Conservation (phyloP, 2,797 vertebrate genomes). For the Epinephelus awoara region DNA sequence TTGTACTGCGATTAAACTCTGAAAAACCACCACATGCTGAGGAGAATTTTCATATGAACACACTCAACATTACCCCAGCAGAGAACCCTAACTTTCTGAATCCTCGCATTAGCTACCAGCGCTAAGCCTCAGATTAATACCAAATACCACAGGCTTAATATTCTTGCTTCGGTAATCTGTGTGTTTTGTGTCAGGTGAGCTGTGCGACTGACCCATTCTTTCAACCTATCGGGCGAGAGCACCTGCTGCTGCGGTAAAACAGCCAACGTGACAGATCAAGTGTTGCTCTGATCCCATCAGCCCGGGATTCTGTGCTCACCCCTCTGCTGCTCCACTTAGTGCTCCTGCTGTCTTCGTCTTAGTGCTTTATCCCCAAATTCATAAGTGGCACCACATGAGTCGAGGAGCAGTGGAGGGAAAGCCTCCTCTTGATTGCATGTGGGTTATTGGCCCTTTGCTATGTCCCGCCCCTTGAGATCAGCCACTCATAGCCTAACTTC, state of each 20-base stretch:
- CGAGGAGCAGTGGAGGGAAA: not conserved
- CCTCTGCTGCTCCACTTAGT: not conserved
- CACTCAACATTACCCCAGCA: constrained; percentile 12
- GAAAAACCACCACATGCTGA: constrained; percentile 16
- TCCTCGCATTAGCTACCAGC: constrained; percentile 19
- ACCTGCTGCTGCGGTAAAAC: constrained; percentile 67
- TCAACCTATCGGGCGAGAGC: constrained; percentile 54
- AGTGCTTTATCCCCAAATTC: constrained; percentile 26
- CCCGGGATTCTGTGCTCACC: constrained; percentile 23
- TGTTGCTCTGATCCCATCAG: constrained; percentile 59
- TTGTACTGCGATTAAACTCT: constrained; percentile 1
- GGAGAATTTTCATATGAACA: constrained; percentile 33
- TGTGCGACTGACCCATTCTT: constrained; percentile 14
- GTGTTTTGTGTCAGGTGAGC: constrained; percentile 41
- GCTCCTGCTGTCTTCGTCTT: constrained; percentile 24
- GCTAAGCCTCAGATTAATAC: constrained; percentile 56
- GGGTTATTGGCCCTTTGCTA: not conserved
- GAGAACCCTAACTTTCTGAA: constrained; percentile 21
- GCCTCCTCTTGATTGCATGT: not conserved
- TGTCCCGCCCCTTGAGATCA: too few relatives aligned
- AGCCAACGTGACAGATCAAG: constrained; percentile 38
- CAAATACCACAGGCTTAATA: constrained; percentile 41
- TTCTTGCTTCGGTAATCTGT: constrained; percentile 47
- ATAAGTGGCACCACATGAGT: not conserved
- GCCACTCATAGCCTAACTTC: too few relatives aligned